Conservation (phyloP, 2,797 vertebrate genomes). For the Synanceia verrucosa region DNA sequence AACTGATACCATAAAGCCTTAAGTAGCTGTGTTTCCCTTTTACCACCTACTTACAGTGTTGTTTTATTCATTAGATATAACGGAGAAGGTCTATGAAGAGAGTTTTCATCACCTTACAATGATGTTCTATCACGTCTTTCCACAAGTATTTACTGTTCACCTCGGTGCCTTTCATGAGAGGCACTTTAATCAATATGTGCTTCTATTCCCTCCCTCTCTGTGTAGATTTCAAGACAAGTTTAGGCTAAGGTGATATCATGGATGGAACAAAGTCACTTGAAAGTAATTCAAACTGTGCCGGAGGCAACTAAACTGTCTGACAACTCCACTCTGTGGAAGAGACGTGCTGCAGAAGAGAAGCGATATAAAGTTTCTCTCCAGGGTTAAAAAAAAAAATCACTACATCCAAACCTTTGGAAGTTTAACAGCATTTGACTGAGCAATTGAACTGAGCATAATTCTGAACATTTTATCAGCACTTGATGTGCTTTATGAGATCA, state of each 20-base stretch:
- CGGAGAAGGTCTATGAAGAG: constrained; percentile 2
- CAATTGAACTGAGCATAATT: constrained; percentile 4
- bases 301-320: constrained; percentile 63
- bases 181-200: constrained; percentile 69
- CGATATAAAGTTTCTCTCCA: constrained; percentile 32
- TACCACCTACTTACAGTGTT: constrained; percentile 15
- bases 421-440: constrained; percentile 11
- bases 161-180: constrained; percentile 45
- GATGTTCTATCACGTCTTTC: constrained; percentile 33
- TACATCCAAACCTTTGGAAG: not conserved
- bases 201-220: constrained; percentile 46
- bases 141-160: constrained; percentile 48
- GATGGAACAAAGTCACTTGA: constrained; percentile 76
- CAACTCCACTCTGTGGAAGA: constrained; percentile 38
- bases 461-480: constrained; percentile 22
- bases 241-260: constrained; percentile 71
- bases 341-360: constrained; percentile 22
- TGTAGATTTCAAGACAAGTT: constrained; percentile 76
- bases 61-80: constrained; percentile 38
- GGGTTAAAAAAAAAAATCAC: constrained; percentile 6
- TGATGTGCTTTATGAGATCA: constrained; percentile 18
- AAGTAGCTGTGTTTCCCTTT: constrained; percentile 14
- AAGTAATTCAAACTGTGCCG: constrained; percentile 74
- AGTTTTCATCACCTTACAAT: constrained; percentile 28
- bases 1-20: constrained; percentile 20